Evolutionary conservation across 2,888 invertebrate species (phyloP), one percentile per base, ranked within the genome.

Genomic region (Mesorhabditis spiculigera): DNA sequence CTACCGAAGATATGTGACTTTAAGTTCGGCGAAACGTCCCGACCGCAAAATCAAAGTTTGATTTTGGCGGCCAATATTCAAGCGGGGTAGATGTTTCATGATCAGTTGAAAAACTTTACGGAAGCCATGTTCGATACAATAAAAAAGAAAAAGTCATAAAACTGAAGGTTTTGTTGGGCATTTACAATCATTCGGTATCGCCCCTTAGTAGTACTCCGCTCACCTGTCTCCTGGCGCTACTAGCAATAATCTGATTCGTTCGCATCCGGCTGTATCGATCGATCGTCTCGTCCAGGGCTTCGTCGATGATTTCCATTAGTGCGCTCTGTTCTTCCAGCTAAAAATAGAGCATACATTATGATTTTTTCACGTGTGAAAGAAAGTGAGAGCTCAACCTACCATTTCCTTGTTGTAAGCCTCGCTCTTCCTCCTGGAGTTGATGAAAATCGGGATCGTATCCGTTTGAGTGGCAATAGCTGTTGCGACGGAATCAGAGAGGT

Each of bases 231-330:
- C 80, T 68, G 61, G 83, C 84, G 65, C 76, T 79, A 61, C 81
- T 80, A 43, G 81, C 81, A 58, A 84, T 84, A 43, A 82, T 75
- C 69, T 81, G 79, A 67, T 82, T 82, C 58, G 82, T 78, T 44
- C 78, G 72, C 45, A 76, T 73, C 16, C 84, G 73, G 8, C 84
- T 83, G 66, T 84, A 79, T 41, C 76, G 72, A 71, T 84, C 84
- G 65, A 84, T 79, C 5, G 84, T 84, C 72, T 84, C 83, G 6
- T 78, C 79, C 6, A 84, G 75, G 5, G 84, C 84, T 63, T 77
- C 78, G 65, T 82, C 82, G 63, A 84, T 83, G 42, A 82, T 73
- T 65, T 78, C 80, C 66, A 82, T 68, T 64, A 84, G 71, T 43
- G 79, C 81, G 61, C 75, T 75, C 43, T 77, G 80, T 68, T 84